Conservation (phyloP, 1,140 invertebrate species). For the Meloidogyne floridensis region DNA sequence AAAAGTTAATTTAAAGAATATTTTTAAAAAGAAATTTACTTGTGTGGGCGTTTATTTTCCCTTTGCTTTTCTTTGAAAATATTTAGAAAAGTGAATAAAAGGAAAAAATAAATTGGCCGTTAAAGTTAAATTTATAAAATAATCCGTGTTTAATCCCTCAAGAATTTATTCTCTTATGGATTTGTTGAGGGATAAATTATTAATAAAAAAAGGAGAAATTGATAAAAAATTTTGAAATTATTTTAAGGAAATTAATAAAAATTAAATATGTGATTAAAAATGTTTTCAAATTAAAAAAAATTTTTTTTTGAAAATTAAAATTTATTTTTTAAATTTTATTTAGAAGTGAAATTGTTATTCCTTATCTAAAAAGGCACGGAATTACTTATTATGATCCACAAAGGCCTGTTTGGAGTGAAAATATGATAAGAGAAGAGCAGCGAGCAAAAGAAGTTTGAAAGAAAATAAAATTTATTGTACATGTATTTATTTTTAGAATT, state of each 20-base stretch:
- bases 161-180: too few relatives aligned
- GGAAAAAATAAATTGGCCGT: neutral
- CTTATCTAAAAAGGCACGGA: constrained; percentile 62
- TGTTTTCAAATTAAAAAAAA: too few relatives aligned
- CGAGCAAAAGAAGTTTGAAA: constrained; percentile 57
- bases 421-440: constrained; percentile 62
- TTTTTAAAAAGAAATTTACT: neutral
- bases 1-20: neutral
- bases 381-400: constrained; percentile 65
- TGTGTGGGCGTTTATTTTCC: too few relatives aligned
- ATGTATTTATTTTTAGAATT: constrained; percentile 51
- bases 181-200: too few relatives aligned
- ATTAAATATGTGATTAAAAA: too few relatives aligned
- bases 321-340: constrained; percentile 31
- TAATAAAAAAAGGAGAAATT: too few relatives aligned
- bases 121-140: neutral
- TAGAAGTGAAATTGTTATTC: constrained; percentile 60
- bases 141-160: neutral
- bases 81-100: neutral
- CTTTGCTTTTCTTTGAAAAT: too few relatives aligned
- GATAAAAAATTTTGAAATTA: too few relatives aligned
- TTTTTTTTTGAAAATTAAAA: neutral
- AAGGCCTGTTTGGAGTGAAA: constrained; percentile 58
- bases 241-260: too few relatives aligned
- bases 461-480: neutral